Percentiles rank a stretch among this genome's conserved stretches.
Conservation (phyloP, 2,888 invertebrate genomes). For the Watsonalla cultraria region DNA sequence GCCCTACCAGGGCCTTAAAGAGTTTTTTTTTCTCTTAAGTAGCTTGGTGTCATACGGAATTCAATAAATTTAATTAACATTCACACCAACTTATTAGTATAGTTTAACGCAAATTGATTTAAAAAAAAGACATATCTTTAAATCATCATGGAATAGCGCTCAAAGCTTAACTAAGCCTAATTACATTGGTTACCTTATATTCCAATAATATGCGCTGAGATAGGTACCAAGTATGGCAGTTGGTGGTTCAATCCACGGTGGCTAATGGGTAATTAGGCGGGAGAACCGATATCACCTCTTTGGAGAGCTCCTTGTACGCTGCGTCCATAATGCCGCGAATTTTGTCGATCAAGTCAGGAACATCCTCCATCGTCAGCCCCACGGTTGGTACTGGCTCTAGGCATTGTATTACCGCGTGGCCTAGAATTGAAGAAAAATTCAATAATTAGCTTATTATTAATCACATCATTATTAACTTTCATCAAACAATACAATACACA, state of each 20-base stretch:
- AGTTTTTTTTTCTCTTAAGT: no score
- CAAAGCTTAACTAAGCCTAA: neutral
- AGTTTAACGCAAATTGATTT: neutral
- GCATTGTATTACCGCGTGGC: conserved; percentile 74
- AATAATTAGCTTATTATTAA: no score
- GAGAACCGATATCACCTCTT: conserved; percentile 65
- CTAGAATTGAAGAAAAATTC: conserved; percentile 40
- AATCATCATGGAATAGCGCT: neutral
- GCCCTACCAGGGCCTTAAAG: no score
- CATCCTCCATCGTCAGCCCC: conserved; percentile 68
- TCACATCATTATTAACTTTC: no score
- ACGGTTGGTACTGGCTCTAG: conserved; percentile 74
- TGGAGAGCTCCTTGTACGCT: conserved; percentile 68
- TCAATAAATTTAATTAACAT: no score
- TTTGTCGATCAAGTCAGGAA: conserved; percentile 67
- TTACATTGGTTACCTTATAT: neutral
- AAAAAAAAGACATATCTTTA: neutral
- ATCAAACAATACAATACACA: no score
- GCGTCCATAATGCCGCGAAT: conserved; percentile 71
- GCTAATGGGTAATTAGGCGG: conserved; percentile 72
- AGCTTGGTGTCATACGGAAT: no score
- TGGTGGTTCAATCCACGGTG: conserved; percentile 38
- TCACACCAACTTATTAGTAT: no score
- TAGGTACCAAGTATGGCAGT: conserved; percentile 18
- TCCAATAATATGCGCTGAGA: conserved; percentile 5